Percentiles rank a stretch among this genome's conserved stretches.
phyloP scores from a whole-genome alignment of 2,113 vertebrate genomes.

The Phylloscopus trochiloides region DNA sequence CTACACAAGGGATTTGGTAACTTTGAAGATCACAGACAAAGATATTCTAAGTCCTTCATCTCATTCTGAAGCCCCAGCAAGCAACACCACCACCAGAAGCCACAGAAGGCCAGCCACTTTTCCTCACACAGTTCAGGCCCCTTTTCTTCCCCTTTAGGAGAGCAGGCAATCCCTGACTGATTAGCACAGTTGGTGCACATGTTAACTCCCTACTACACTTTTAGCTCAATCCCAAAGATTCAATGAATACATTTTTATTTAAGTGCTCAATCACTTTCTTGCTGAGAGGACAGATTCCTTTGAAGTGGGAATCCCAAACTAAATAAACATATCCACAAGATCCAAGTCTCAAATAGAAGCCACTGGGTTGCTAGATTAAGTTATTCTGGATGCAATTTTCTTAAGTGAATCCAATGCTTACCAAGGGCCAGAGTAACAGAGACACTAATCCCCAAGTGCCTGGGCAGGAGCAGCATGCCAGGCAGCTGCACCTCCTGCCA shows the following conservation, averaged over 20 bases:
- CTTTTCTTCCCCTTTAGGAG: not conserved
- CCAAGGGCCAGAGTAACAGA: not conserved
- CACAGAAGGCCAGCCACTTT: not conserved
- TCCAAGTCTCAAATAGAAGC: constrained; percentile 25
- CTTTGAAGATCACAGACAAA: not conserved
- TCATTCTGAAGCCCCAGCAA: not conserved
- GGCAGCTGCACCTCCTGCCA: not conserved
- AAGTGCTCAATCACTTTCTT: constrained; percentile 33
- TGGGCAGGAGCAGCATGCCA: fast-evolving
- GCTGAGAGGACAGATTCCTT: constrained; percentile 52
- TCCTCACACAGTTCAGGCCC: not conserved
- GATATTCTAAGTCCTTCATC: not conserved
- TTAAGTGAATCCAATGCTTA: constrained; percentile 19
- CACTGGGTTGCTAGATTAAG: constrained; percentile 11
- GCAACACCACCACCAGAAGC: not conserved
- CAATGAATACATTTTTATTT: constrained; percentile 39
- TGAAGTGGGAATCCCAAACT: constrained; percentile 27
- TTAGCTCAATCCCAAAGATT: constrained; percentile 18
- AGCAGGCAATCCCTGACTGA: not conserved
- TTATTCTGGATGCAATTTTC: constrained; percentile 29
- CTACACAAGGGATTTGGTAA: not conserved
- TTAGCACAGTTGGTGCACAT: not conserved
- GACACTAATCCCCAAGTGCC: not conserved
- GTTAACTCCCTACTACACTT: not conserved
- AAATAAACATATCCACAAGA: constrained; percentile 40